A percentile compares a stretch with the other conserved stretches of the same genome.
Evolutionary conservation across 2,888 invertebrate genomes (phyloP).

Genomic region (Polydrusus cervinus): DNA sequence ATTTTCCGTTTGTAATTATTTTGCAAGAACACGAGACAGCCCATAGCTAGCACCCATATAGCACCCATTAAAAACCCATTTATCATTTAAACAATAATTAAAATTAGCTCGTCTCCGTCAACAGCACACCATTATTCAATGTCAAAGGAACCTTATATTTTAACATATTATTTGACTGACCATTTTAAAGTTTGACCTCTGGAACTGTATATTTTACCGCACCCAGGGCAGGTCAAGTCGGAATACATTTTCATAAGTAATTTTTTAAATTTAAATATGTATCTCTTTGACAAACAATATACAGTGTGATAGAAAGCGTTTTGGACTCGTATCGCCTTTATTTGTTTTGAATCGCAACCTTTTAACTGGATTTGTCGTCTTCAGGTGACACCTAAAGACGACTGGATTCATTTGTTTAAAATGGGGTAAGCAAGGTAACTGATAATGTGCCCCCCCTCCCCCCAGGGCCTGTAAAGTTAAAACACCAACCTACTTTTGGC

Average conservation of each 20-base stretch:
- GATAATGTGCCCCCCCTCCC: too few relatives aligned
- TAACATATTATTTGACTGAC: conserved; percentile 51
- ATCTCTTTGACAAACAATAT: conserved; percentile 46
- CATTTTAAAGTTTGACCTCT: conserved; percentile 54
- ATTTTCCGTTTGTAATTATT: conserved; percentile 38
- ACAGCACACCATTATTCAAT: conserved; percentile 48
- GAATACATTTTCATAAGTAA: conserved; percentile 54
- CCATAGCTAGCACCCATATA: conserved; percentile 40
- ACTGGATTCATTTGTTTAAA: too few relatives aligned
- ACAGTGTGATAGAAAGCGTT: too few relatives aligned
- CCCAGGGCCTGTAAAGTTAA: too few relatives aligned
- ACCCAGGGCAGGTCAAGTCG: conserved; percentile 49
- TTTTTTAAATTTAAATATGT: conserved; percentile 43
- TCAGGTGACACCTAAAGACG: too few relatives aligned
- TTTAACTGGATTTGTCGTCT: too few relatives aligned
- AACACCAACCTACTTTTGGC: too few relatives aligned
- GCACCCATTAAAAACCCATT: conserved; percentile 52
- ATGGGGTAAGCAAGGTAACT: too few relatives aligned
- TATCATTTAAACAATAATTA: conserved; percentile 50
- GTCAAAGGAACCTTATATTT: conserved; percentile 49
- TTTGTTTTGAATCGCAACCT: too few relatives aligned
- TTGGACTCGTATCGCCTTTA: too few relatives aligned
- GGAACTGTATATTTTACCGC: conserved; percentile 51
- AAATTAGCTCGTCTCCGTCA: conserved; percentile 52
- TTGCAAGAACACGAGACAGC: conserved; percentile 23